A percentile compares a stretch with the other conserved stretches of the same genome.
These are phyloP conservation scores for Eupithecia pulchellata DNA, from an alignment of 2,888 invertebrate species.

Conservation along the genomic window DNA sequence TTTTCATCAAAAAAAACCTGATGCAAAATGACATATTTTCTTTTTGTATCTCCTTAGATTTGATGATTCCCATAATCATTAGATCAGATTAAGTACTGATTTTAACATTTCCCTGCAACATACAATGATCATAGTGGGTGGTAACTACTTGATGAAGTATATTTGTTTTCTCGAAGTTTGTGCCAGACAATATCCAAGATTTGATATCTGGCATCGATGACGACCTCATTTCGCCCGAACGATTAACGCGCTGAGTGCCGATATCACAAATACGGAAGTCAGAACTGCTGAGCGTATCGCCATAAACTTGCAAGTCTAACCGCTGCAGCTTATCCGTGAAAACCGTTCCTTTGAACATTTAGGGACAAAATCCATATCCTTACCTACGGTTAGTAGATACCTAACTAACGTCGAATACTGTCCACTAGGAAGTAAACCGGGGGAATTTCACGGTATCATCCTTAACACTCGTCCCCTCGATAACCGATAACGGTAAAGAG, in stretches of 20 bases:
- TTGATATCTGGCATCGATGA: background rate
- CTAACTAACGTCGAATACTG: background rate
- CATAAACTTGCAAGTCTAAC: background rate
- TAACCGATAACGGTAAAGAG: slow-evolving; percentile 59
- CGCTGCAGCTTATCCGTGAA: background rate
- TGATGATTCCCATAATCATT: no score
- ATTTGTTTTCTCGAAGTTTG: background rate
- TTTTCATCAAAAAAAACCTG: no score
- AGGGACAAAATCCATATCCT: background rate
- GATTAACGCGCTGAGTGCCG: background rate
- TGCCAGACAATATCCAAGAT: background rate
- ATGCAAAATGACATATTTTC: no score
- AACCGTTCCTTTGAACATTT: background rate
- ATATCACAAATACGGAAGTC: background rate
- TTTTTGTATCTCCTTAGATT: no score
- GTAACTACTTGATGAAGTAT: no score
- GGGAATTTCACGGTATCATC: slow-evolving; percentile 78
- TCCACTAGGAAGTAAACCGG: slow-evolving; percentile 68
- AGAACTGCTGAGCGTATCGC: background rate
- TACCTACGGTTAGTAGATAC: background rate
- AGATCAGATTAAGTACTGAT: no score
- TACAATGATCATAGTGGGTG: no score
- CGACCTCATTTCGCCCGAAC: background rate
- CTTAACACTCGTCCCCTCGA: slow-evolving; percentile 66
- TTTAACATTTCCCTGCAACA: no score